phyloP scores from a whole-genome alignment of 2,888 invertebrate genomes.

The Netelia melanura region DNA sequence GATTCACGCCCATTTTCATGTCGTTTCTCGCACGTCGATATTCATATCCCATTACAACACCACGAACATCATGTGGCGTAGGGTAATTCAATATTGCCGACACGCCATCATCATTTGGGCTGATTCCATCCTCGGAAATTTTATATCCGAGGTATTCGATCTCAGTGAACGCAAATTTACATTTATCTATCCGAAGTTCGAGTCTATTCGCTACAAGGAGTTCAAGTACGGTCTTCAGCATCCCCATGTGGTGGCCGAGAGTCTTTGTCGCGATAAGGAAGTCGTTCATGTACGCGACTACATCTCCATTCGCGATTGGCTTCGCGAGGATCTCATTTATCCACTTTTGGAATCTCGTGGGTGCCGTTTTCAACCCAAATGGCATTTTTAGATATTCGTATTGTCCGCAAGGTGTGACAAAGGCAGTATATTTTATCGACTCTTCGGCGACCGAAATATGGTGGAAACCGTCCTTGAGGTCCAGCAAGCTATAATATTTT shows the following conservation, averaged over 20 bases:
- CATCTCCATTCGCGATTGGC: slow-evolving; percentile 49
- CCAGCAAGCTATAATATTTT: slow-evolving; percentile 62
- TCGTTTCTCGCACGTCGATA: no score
- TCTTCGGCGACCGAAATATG: slow-evolving; percentile 49
- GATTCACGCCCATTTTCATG: no score
- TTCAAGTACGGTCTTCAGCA: slow-evolving; percentile 47
- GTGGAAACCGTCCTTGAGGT: slow-evolving; percentile 66
- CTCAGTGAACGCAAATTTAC: slow-evolving; percentile 19
- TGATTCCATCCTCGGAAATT: slow-evolving; percentile 35
- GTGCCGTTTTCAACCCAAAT: slow-evolving; percentile 54
- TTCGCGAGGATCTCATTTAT: slow-evolving; percentile 37
- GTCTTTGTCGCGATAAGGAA: slow-evolving; percentile 62
- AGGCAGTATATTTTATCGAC: slow-evolving; percentile 61
- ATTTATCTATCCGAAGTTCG: slow-evolving; percentile 36
- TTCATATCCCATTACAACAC: no score
- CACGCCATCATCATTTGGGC: slow-evolving; percentile 26
- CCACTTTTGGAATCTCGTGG: slow-evolving; percentile 55
- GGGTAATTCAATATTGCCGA: slow-evolving; percentile 16
- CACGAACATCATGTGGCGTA: neutral
- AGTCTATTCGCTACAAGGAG: slow-evolving; percentile 47
- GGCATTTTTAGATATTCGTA: slow-evolving; percentile 59
- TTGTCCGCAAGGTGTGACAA: slow-evolving; percentile 58
- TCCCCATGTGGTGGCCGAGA: slow-evolving; percentile 52
- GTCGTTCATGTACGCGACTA: slow-evolving; percentile 65
- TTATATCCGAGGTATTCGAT: slow-evolving; percentile 47